Percentiles rank a stretch among this genome's conserved stretches.
These are phyloP conservation scores for Heliconius cydno DNA, from an alignment of 2,888 invertebrate species.

Conservation along the genomic window DNA sequence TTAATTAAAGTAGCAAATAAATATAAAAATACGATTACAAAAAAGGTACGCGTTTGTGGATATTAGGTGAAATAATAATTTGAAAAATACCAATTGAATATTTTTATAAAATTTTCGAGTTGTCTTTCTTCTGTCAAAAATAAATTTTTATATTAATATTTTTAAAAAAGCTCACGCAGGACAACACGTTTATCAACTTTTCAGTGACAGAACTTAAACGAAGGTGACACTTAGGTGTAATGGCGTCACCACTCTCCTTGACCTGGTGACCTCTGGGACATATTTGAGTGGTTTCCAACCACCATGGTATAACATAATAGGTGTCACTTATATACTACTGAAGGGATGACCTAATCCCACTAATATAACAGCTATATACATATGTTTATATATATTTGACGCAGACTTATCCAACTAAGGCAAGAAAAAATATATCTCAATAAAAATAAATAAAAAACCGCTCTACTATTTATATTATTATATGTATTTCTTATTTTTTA, in stretches of 20 bases:
- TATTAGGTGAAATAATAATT: too few relatives aligned
- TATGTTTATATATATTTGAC: too few relatives aligned
- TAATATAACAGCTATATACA: too few relatives aligned
- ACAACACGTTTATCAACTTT: constrained; percentile 8
- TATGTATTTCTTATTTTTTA: not conserved
- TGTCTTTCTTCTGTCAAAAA: not conserved
- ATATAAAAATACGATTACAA: too few relatives aligned
- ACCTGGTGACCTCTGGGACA: constrained; percentile 5
- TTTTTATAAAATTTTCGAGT: too few relatives aligned
- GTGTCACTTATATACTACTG: not conserved
- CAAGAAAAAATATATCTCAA: too few relatives aligned
- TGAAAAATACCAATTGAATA: too few relatives aligned
- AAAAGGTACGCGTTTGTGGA: too few relatives aligned
- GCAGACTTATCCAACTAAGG: too few relatives aligned
- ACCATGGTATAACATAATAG: not conserved
- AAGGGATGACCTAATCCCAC: not conserved
- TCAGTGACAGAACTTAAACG: not conserved
- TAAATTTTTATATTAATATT: not conserved
- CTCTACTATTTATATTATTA: not conserved
- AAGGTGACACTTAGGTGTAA: not conserved
- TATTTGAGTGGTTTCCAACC: constrained; percentile 2
- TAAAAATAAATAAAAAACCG: too few relatives aligned
- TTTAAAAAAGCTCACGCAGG: not conserved
- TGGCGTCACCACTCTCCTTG: constrained; percentile 1
- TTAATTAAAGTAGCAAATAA: too few relatives aligned